Evolutionary conservation across 2,797 vertebrate genomes (phyloP).

Genomic region (Acanthurus tractus): DNA sequence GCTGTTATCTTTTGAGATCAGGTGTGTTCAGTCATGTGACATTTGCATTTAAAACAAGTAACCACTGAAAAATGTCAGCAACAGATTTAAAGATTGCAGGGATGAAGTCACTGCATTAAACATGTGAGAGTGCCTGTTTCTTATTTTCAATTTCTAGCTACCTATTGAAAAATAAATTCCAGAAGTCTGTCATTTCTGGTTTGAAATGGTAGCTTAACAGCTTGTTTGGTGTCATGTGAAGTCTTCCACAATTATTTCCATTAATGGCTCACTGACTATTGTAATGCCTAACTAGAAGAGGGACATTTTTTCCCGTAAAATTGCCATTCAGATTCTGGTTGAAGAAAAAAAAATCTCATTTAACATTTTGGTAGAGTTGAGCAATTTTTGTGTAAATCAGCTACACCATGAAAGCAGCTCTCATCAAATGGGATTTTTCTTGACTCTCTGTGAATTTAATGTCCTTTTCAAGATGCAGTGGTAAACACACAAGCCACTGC

Average conservation of each 20-base stretch:
- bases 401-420: not conserved
- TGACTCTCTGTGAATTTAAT: not conserved
- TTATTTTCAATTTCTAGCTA: constrained; percentile 8
- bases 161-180: not conserved
- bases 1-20: constrained; percentile 24
- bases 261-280: constrained; percentile 37
- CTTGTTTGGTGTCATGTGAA: constrained; percentile 3
- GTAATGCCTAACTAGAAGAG: constrained; percentile 31
- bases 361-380: not conserved
- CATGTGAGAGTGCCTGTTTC: constrained; percentile 1
- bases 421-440: constrained; percentile 23
- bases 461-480: not conserved
- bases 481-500: not conserved
- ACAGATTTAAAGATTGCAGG: constrained; percentile 3
- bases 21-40: constrained; percentile 10
- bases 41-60: not conserved
- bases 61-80: constrained; percentile 6
- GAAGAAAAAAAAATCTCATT: not conserved
- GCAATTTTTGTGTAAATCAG: not conserved
- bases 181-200: not conserved
- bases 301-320: not conserved
- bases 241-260: not conserved
- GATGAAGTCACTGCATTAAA: not conserved
- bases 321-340: not conserved
- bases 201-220: constrained; percentile 1